Percentiles rank a stretch among this genome's conserved stretches.
Conservation (phyloP, 2,113 vertebrate genomes). For the Lathamus discolor region DNA sequence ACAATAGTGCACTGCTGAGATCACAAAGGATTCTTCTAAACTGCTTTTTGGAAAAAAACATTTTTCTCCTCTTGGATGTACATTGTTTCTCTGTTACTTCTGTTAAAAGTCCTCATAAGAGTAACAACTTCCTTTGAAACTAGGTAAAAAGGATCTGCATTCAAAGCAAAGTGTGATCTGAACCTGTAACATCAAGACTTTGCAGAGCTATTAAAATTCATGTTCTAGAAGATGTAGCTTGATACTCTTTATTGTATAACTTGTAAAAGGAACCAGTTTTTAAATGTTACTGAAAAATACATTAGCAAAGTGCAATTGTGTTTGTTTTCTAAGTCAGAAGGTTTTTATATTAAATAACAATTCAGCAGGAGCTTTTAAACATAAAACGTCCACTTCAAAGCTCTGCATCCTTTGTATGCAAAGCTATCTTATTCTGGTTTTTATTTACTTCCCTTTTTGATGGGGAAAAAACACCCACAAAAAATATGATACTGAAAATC, state of each 20-base stretch:
- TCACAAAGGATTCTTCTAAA: neutral
- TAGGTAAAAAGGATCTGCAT: neutral
- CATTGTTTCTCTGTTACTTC: neutral
- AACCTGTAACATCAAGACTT: constrained; percentile 10
- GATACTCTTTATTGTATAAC: neutral
- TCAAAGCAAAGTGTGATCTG: neutral
- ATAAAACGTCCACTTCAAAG: neutral
- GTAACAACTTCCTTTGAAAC: neutral
- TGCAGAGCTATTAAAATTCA: constrained; percentile 11
- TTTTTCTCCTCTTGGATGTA: neutral
- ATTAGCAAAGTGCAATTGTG: neutral
- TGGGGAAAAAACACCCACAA: neutral
- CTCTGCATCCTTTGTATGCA: neutral
- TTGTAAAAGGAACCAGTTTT: neutral
- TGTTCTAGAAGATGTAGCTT: neutral
- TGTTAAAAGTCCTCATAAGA: neutral
- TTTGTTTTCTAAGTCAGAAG: neutral
- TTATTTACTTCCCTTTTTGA: neutral
- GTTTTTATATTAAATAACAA: neutral
- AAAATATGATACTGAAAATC: constrained; percentile 20
- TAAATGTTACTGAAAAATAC: constrained; percentile 16
- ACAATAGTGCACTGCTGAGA: neutral
- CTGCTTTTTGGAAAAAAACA: neutral
- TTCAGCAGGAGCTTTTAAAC: neutral
- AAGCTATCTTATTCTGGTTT: neutral